Evolutionary conservation across 2,888 invertebrate genomes (phyloP).

Genomic region (Athrips mouffetella): DNA sequence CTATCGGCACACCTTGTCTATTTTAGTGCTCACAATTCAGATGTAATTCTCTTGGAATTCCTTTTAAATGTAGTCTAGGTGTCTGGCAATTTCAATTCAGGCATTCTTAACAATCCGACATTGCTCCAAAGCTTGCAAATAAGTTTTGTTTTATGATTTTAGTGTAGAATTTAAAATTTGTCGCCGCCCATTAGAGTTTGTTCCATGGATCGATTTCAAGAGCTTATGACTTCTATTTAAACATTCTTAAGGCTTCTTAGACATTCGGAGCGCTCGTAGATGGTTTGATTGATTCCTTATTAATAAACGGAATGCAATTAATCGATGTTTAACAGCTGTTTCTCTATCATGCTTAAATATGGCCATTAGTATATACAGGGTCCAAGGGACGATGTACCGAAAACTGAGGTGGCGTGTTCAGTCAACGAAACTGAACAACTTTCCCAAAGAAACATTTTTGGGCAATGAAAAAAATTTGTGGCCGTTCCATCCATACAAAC

Average conservation of each 20-base stretch:
- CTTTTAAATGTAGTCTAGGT: neutral
- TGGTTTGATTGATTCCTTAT: neutral
- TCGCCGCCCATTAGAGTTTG: neutral
- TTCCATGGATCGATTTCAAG: neutral
- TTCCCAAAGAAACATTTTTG: too few species aligned
- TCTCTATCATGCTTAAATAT: neutral
- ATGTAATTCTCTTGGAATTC: neutral
- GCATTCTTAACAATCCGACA: neutral
- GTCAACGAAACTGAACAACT: too few species aligned
- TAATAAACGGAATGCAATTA: neutral
- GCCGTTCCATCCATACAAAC: too few species aligned
- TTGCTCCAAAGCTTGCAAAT: neutral
- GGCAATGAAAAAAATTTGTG: too few species aligned
- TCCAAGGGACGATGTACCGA: too few species aligned
- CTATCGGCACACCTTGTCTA: slow-evolving; percentile 9
- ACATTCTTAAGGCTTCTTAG: neutral
- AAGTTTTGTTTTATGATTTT: neutral
- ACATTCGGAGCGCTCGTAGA: neutral
- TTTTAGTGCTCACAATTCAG: neutral
- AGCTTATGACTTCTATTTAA: neutral
- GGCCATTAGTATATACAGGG: too few species aligned
- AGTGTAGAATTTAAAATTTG: neutral
- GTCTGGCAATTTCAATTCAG: neutral
- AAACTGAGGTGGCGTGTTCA: too few species aligned
- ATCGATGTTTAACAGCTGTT: neutral